A percentile compares a stretch with the other conserved stretches of the same genome.
Conservation (phyloP, 2,888 invertebrate species). For the Listrodromus nycthemerus region DNA sequence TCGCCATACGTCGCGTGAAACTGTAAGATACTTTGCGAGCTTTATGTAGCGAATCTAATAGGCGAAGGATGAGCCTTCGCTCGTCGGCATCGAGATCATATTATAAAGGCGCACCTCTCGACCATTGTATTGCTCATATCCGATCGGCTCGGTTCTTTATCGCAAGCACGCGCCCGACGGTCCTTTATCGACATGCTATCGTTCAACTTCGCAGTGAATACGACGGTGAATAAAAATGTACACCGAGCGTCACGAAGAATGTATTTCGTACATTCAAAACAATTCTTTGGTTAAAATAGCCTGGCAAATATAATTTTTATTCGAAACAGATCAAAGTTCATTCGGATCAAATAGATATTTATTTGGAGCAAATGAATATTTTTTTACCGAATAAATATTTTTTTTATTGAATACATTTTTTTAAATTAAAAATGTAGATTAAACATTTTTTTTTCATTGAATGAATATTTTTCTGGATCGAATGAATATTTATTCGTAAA, state of each 20-base stretch:
- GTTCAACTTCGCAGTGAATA: not conserved
- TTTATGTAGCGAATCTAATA: slow-evolving; percentile 60
- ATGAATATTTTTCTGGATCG: no score
- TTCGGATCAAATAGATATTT: no score
- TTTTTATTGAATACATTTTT: no score
- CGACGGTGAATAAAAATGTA: not conserved
- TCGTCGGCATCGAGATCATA: not conserved
- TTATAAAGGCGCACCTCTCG: slow-evolving; percentile 61
- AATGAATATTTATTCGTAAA: no score
- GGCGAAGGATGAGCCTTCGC: slow-evolving; percentile 49
- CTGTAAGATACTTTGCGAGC: slow-evolving; percentile 42
- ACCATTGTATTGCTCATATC: slow-evolving; percentile 55
- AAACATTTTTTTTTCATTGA: no score
- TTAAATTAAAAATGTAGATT: no score
- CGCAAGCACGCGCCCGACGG: slow-evolving; percentile 47
- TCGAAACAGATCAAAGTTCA: no score
- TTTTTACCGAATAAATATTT: no score
- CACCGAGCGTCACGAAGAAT: not conserved
- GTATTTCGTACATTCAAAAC: not conserved
- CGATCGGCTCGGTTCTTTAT: slow-evolving; percentile 54
- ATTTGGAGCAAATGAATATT: no score
- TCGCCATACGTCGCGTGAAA: slow-evolving; percentile 10
- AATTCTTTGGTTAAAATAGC: no score
- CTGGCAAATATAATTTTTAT: no score
- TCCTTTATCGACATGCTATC: not conserved